phyloP scores from a whole-genome alignment of 2,797 vertebrate species.

The Sciurus carolinensis region DNA sequence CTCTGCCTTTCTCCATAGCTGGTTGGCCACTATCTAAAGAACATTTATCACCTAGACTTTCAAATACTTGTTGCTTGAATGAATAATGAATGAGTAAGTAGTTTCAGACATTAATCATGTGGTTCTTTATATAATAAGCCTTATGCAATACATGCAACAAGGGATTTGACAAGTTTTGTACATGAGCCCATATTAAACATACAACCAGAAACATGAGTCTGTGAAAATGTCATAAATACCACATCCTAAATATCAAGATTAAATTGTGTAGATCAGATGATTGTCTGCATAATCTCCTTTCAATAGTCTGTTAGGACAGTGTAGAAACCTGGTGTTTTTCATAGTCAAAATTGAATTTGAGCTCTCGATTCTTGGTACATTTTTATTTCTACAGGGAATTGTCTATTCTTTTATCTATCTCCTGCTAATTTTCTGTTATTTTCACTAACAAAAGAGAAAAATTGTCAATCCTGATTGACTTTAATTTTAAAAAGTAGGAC shows the following conservation, averaged over 20 bases:
- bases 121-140: background rate
- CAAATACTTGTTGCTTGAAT: slow-evolving; percentile 2
- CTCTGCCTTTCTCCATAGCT: background rate
- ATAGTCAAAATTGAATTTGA: background rate
- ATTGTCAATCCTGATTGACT: background rate
- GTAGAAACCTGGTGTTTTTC: background rate
- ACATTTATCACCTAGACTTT: background rate
- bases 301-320: background rate
- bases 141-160: background rate
- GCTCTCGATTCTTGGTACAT: background rate
- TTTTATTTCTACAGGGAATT: background rate
- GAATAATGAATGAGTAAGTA: background rate
- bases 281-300: background rate
- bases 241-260: background rate
- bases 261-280: background rate
- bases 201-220: background rate
- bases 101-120: slow-evolving; percentile 9
- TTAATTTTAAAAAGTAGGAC: background rate
- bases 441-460: background rate
- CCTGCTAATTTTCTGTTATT: slow-evolving; percentile 11
- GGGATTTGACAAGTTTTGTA: background rate
- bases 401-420: background rate
- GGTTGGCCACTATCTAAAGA: background rate
- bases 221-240: slow-evolving; percentile 34
- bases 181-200: background rate